Conservation (phyloP, 2,888 invertebrate species). For the Ischnus inquisitorius region DNA sequence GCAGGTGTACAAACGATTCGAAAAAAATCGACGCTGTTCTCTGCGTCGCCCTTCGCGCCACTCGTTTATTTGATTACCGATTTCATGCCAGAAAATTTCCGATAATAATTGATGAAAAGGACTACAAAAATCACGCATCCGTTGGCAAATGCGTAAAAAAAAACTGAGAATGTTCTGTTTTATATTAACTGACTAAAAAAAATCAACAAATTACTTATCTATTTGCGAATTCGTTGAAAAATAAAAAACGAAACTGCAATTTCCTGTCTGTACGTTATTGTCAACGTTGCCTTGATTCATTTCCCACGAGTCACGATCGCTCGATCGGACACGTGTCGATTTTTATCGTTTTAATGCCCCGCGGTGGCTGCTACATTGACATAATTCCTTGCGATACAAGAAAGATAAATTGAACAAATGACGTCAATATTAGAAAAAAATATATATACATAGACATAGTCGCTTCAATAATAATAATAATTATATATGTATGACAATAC, state of each 20-base stretch:
- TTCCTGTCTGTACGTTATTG: slow-evolving; percentile 1
- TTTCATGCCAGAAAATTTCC: not conserved
- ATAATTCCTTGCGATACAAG: slow-evolving; percentile 26
- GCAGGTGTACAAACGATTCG: slow-evolving; percentile 2
- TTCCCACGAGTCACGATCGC: slow-evolving; percentile 57
- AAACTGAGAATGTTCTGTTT: not conserved
- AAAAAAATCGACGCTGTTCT: slow-evolving; percentile 8
- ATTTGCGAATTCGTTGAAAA: too few relatives aligned
- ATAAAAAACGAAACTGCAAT: not conserved
- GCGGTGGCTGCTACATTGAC: slow-evolving; percentile 10
- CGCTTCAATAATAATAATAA: not conserved
- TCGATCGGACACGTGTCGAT: slow-evolving; percentile 16
- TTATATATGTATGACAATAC: not conserved
- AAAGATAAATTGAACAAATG: slow-evolving; percentile 49
- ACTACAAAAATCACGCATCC: too few relatives aligned
- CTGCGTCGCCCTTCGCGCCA: slow-evolving; percentile 3
- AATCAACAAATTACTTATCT: too few relatives aligned
- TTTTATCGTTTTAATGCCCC: slow-evolving; percentile 58
- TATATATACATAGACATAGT: too few relatives aligned
- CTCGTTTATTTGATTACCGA: not conserved
- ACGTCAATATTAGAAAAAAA: not conserved
- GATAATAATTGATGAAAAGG: too few relatives aligned
- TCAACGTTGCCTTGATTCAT: slow-evolving; percentile 44
- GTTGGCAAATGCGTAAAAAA: too few relatives aligned
- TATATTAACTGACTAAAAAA: too few relatives aligned